A percentile compares a stretch with the other conserved stretches of the same genome.
Conservation (phyloP, 30 jellyfish, hydroid and myxozoan genomes). For the Turritopsis dohrnii region DNA sequence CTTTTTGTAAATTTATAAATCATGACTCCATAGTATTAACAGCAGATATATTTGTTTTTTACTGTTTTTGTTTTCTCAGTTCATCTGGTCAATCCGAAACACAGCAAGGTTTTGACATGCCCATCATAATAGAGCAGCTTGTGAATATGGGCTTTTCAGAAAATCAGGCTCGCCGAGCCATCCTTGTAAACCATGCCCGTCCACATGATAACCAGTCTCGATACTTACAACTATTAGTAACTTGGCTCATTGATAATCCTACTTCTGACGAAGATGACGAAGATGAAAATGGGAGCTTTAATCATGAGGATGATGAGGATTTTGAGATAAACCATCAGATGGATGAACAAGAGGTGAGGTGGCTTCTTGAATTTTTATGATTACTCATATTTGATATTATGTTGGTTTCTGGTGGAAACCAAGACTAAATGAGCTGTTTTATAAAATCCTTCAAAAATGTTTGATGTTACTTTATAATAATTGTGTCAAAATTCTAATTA, state of each 20-base stretch:
- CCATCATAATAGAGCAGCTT: conserved; percentile 12
- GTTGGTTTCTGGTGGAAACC: too few relatives aligned
- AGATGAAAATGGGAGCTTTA: not conserved
- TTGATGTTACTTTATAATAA: too few relatives aligned
- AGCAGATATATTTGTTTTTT: not conserved
- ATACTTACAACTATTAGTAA: conserved; percentile 33
- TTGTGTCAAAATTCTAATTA: too few relatives aligned
- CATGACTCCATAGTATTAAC: too few relatives aligned
- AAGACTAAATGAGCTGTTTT: too few relatives aligned
- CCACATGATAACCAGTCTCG: conserved; percentile 32
- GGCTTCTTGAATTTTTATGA: not conserved
- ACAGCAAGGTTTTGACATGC: not conserved
- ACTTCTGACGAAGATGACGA: conserved; percentile 48
- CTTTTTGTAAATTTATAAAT: too few relatives aligned
- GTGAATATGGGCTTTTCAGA: conserved; percentile 72
- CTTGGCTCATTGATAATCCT: conserved; percentile 82
- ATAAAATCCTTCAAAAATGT: too few relatives aligned
- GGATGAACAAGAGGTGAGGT: not conserved
- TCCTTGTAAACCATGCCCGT: conserved; percentile 37
- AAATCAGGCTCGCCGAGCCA: conserved; percentile 52
- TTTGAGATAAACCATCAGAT: conserved; percentile 14
- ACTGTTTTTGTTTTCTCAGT: too few relatives aligned
- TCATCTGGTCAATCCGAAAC: not conserved
- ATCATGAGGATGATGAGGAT: conserved; percentile 26
- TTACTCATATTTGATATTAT: not conserved